These are phyloP conservation scores for Callipepla squamata DNA, from an alignment of 2,113 vertebrate genomes.

Conservation along the genomic window DNA sequence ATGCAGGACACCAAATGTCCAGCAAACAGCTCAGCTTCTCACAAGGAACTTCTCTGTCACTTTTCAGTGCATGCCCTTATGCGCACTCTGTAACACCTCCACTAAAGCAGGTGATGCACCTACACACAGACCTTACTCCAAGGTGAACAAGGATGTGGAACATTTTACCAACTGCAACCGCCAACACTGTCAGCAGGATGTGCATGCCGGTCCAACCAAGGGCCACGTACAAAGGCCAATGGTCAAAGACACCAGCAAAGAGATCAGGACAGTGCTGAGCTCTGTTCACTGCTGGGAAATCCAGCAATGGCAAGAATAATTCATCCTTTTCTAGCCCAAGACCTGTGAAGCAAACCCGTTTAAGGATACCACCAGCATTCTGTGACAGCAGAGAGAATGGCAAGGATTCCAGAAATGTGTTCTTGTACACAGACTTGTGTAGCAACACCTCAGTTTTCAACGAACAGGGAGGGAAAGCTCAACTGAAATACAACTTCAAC, in stretches of 20 bases:
- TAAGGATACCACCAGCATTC: background rate
- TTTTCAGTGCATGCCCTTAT: background rate
- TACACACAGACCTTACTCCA: background rate
- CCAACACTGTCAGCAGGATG: background rate
- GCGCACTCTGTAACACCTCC: background rate
- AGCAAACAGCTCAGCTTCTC: background rate
- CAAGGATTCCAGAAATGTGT: background rate
- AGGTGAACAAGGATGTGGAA: background rate
- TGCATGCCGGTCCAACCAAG: fast-evolving
- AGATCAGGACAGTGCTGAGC: background rate
- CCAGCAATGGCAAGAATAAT: background rate
- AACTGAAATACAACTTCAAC: background rate
- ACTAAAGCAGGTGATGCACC: background rate
- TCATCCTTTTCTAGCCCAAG: background rate
- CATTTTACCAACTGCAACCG: background rate
- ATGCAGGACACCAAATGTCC: background rate
- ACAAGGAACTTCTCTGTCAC: background rate
- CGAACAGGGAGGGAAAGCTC: background rate
- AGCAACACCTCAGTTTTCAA: background rate
- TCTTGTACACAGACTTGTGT: background rate
- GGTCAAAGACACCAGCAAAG: background rate
- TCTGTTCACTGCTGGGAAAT: background rate
- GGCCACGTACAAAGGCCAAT: background rate
- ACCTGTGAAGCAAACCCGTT: background rate
- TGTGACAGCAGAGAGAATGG: background rate